Percentiles rank a stretch among this genome's conserved stretches.
phyloP scores from a whole-genome alignment of 2,113 vertebrate genomes.

The Oncorhynchus nerka region DNA sequence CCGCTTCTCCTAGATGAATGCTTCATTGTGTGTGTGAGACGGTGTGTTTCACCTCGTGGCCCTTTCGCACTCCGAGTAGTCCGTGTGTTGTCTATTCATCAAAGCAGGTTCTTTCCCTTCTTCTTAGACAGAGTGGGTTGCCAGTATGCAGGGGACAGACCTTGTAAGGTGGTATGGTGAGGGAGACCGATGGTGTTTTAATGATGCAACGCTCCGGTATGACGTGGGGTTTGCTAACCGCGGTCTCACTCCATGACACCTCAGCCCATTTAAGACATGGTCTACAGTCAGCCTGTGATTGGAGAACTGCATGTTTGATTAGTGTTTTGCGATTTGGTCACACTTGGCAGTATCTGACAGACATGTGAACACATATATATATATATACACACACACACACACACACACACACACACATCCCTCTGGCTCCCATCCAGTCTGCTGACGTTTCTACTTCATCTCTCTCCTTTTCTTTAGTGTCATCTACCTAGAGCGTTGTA shows the following conservation, averaged over 20 bases:
- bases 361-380: not conserved
- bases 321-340: not conserved
- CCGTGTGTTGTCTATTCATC: not conserved
- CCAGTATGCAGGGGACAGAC: not conserved
- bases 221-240: not conserved
- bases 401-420: not conserved
- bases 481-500: not conserved
- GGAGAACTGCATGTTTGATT: not conserved
- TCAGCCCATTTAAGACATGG: not conserved
- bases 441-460: not conserved
- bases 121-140: not conserved
- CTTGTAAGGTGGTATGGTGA: not conserved
- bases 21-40: constrained; percentile 38
- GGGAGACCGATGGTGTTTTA: not conserved
- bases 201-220: not conserved
- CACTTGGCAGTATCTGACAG: not conserved
- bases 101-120: not conserved
- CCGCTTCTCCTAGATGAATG: constrained; percentile 34
- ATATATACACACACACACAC: no score
- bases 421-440: not conserved
- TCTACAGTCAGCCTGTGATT: constrained; percentile 1
- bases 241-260: not conserved
- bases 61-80: constrained; percentile 18
- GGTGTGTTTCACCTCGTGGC: constrained; percentile 25
- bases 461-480: not conserved